Evolutionary conservation across 2,888 invertebrate genomes (phyloP).

Genomic region (Rosalia funebris): DNA sequence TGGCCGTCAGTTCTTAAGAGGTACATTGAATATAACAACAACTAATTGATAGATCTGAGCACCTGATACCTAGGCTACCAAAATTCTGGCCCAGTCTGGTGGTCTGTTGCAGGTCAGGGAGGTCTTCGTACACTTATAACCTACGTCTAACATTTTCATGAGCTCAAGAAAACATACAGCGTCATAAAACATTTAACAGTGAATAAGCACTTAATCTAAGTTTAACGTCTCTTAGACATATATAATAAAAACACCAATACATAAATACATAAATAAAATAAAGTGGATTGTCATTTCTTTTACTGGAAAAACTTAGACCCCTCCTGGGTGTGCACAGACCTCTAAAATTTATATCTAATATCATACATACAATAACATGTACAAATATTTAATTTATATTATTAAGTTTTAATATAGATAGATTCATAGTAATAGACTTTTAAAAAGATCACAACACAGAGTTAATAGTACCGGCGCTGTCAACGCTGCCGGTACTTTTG

Average conservation of each 20-base stretch:
- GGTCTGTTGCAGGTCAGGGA: slow-evolving; percentile 49
- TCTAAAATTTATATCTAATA: slow-evolving; percentile 52
- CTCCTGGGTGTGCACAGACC: slow-evolving; percentile 46
- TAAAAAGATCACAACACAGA: slow-evolving; percentile 67
- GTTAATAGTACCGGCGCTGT: slow-evolving; percentile 59
- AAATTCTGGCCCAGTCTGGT: slow-evolving; percentile 59
- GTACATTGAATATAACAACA: slow-evolving; percentile 61
- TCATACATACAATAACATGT: slow-evolving; percentile 63
- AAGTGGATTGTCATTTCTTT: slow-evolving; percentile 62
- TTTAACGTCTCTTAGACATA: slow-evolving; percentile 59
- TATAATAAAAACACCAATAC: slow-evolving; percentile 58
- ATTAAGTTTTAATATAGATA: slow-evolving; percentile 63
- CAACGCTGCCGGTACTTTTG: slow-evolving; percentile 49
- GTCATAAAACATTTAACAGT: slow-evolving; percentile 47
- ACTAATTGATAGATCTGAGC: slow-evolving; percentile 63
- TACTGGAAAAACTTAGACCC: slow-evolving; percentile 54
- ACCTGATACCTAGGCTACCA: slow-evolving; percentile 60
- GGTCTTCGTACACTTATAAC: slow-evolving; percentile 44
- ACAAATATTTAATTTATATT: slow-evolving; percentile 62
- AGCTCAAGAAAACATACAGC: slow-evolving; percentile 56
- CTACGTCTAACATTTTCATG: slow-evolving; percentile 46
- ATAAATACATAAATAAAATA: slow-evolving; percentile 58
- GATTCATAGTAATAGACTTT: slow-evolving; percentile 66
- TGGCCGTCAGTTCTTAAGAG: slow-evolving; percentile 57
- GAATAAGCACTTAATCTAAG: slow-evolving; percentile 52